phyloP scores from a whole-genome alignment of 2,888 invertebrate species.

The Yponomeuta evonymella region DNA sequence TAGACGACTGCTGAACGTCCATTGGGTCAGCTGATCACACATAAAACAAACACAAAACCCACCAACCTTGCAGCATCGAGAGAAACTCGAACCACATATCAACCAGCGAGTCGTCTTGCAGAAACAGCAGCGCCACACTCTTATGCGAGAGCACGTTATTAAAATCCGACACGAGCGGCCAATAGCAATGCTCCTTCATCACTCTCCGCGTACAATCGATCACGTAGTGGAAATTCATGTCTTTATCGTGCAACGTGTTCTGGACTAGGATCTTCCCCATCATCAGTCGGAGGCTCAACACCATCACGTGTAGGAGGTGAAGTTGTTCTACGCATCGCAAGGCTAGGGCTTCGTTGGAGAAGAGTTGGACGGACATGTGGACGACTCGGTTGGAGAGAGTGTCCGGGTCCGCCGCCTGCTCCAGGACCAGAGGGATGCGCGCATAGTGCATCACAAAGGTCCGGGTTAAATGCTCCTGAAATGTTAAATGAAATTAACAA shows the following conservation, averaged over 20 bases:
- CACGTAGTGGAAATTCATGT: constrained; percentile 90
- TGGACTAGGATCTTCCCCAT: constrained; percentile 93
- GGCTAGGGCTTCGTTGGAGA: constrained; percentile 95
- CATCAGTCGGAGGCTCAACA: constrained; percentile 90
- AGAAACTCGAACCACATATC: constrained; percentile 98
- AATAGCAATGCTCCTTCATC: constrained; percentile 99
- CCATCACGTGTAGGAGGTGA: constrained; percentile 94
- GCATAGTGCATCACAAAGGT: constrained; percentile 98
- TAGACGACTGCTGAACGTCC: too few species aligned
- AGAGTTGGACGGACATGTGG: constrained; percentile 97
- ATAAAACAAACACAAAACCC: too few species aligned
- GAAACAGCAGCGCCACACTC: constrained; percentile 92
- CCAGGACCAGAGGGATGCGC: constrained; percentile 93
- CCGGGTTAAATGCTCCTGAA: constrained; percentile 91
- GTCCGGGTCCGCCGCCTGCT: constrained; percentile 90
- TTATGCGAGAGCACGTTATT: constrained; percentile 96
- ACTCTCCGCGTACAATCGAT: constrained; percentile 94
- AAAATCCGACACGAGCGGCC: constrained; percentile 97
- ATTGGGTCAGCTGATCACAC: too few species aligned
- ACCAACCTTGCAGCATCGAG: constrained; percentile 92
- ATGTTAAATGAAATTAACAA: constrained; percentile 15
- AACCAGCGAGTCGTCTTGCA: constrained; percentile 91
- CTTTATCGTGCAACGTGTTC: constrained; percentile 88
- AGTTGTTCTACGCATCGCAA: constrained; percentile 93
- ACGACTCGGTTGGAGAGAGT: constrained; percentile 96